These are phyloP conservation scores for Tachuris rubrigastra DNA, from an alignment of 2,113 vertebrate genomes.

Conservation along the genomic window DNA sequence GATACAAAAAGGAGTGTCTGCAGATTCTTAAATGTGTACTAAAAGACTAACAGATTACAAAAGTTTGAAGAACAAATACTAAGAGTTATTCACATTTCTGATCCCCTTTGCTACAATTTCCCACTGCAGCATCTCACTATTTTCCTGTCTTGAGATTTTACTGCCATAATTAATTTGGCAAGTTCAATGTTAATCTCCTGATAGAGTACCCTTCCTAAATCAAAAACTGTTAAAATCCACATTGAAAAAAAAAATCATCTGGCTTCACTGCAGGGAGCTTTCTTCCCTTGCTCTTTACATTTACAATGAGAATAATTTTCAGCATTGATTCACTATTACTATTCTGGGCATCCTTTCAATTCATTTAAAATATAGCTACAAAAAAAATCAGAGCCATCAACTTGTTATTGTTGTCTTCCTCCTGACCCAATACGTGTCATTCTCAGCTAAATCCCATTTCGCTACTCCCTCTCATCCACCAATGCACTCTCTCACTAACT, in stretches of 20 bases:
- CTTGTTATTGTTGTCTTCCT: background rate
- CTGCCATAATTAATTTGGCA: background rate
- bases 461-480: background rate
- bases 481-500: background rate
- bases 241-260: background rate
- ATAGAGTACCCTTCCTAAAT: background rate
- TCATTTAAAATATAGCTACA: background rate
- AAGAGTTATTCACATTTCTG: background rate
- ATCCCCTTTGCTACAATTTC: background rate
- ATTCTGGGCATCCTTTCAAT: constrained; percentile 31
- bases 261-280: background rate
- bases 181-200: background rate
- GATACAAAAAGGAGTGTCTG: background rate
- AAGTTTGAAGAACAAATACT: background rate
- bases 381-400: constrained; percentile 15
- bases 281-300: constrained; percentile 20
- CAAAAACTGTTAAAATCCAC: background rate
- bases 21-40: background rate
- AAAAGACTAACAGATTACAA: background rate
- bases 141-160: background rate
- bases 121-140: background rate
- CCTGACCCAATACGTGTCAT: background rate
- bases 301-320: constrained; percentile 41
- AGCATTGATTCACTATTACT: constrained; percentile 41
- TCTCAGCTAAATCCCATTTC: background rate